Evolutionary conservation across 2,888 invertebrate genomes (phyloP), one percentile per base, ranked within the genome.

Genomic region (Agrochola lota): DNA sequence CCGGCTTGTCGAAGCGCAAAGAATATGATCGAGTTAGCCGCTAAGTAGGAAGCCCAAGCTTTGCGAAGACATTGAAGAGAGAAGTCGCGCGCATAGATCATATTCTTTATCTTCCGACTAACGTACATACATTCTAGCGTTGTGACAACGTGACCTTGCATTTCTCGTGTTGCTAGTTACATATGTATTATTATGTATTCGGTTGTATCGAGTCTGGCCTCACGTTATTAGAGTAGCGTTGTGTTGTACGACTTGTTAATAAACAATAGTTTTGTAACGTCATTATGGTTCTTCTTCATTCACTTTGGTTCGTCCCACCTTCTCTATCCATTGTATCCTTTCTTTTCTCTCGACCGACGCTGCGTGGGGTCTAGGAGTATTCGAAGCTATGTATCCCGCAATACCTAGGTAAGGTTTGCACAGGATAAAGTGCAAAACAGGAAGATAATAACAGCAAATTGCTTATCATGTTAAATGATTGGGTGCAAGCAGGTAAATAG

Each of bases 161-260:
- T 94, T 94, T 91, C 85, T 85, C 91, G 90, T 91, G 83, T 88
- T 89, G 87, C 87, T 91, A 92, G 87, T 88, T 86, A 83, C 85
- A 74, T 87, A 89, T 88, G 91, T 91, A 92, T 89, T 88, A 89
- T 88, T 94, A 94, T 94, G 90, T 95, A 95, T 94, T 91, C 90
- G 89, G 90, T 91, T 92, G 90, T 92, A 91, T 93, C 84, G 90
- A 91, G 87, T 92, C 91, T 93, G 93, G 94, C 92, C 93, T 88
- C 89, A 87, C 90, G 90, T 91, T 93, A 35, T 92, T 92, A 91
- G 90, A 91, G 91, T 96, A 96, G 94, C 82, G 93, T 96, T 95
- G 95, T 94, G 90, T 93, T 95, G 95, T 95, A 95, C 92, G 93
- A 95, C 92, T 94, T 95, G 94, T 95, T 95, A 95, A 95, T 95